These are phyloP conservation scores for Motacilla tschutschensis DNA, from an alignment of 2,113 vertebrate species.

Conservation along the genomic window DNA sequence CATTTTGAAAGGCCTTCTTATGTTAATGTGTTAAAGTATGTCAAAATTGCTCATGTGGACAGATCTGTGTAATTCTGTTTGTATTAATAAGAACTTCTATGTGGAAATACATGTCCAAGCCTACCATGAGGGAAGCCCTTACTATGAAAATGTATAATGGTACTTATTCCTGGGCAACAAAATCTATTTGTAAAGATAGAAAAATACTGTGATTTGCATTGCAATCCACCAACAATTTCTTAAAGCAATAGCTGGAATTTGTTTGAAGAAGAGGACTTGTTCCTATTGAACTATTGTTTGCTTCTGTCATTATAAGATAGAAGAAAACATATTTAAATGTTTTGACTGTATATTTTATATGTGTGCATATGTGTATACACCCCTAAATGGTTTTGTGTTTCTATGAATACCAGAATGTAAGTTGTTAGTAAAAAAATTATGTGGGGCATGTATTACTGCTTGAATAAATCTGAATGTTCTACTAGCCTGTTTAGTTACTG, in stretches of 20 bases:
- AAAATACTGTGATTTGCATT: neutral
- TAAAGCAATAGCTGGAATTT: neutral
- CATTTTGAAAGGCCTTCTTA: neutral
- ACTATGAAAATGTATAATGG: neutral
- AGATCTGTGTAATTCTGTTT: neutral
- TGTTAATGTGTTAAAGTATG: neutral
- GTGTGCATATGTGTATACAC: rapidly evolving
- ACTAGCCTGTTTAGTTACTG: neutral
- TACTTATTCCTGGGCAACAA: neutral
- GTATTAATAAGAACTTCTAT: neutral
- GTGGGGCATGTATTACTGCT: neutral
- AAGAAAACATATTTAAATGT: neutral
- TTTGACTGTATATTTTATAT: neutral
- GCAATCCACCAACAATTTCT: neutral
- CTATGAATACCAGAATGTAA: neutral
- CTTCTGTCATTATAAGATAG: neutral
- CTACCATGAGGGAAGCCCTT: neutral
- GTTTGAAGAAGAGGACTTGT: neutral
- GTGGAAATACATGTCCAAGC: neutral
- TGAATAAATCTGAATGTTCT: neutral
- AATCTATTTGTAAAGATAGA: neutral
- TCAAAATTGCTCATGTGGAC: neutral
- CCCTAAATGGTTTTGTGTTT: neutral
- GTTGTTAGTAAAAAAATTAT: neutral
- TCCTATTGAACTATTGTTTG: neutral